Evolutionary conservation across 2,888 invertebrate species (phyloP), one percentile per base, ranked within the genome.

Genomic region (Metalampra italica): DNA sequence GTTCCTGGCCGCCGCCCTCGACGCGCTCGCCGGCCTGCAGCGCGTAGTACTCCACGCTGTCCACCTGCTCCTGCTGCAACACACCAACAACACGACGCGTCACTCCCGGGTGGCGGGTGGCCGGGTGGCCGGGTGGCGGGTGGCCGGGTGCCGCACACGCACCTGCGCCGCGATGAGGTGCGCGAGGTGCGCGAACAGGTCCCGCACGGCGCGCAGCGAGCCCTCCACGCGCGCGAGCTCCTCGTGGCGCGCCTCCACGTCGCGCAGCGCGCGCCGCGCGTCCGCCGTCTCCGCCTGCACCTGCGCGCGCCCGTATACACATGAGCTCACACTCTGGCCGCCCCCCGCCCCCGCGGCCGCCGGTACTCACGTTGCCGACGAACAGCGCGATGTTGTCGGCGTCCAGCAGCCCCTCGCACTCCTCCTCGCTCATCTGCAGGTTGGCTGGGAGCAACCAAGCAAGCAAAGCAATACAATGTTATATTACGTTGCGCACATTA

Each of bases 141-240:
- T 12, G 4, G n/a, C 12, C 7, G 29, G 1, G n/a, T 29, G 29
- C 30, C 5, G 29, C 8, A 14, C 39, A 11, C 43, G 3, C 9
- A 14, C 94, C 90, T 94, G 94, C 69, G 91, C 91, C 68, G 95
- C 95, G 29, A 97, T 93, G 46, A 95, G 89, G 78, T 94, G 92
- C 40, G 95, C 95, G 89, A 97, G 94, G 79, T 97, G 94, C 69
- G 92, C 84, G 87, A 97, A 97, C 83, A 97, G 92, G 73, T 95
- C 95, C 65, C 93, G 91, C 50, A 97, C 91, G 73, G 96, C 96
- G 40, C 82, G 78, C 60, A 97, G 92, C 67, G 95, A 93, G 63
- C 91, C 92, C 87, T 97, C 97, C 54, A 97, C 90, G 74, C 95
- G 94, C 60, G 94, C 78, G 59, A 97, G 91, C 82, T 97, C 96